Conservation (phyloP, 2,797 vertebrate genomes). For the Gambelia wislizenii region DNA sequence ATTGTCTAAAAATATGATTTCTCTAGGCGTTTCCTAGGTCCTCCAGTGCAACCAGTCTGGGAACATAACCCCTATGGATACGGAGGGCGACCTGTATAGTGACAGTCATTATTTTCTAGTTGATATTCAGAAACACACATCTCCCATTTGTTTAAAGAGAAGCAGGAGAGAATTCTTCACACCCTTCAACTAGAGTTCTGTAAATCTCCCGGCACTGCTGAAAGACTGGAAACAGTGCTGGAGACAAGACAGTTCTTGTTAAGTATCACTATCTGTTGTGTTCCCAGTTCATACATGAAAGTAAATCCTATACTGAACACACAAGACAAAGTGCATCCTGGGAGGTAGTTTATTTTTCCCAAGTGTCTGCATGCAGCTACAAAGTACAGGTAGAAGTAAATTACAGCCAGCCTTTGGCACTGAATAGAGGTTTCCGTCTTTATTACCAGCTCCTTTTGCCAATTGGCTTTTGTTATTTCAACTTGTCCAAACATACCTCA, state of each 20-base stretch:
- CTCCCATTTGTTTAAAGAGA: neutral
- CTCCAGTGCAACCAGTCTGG: too few species aligned
- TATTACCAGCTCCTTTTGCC: conserved; percentile 11
- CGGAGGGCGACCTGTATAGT: too few species aligned
- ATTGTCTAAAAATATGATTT: too few species aligned
- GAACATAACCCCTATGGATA: too few species aligned
- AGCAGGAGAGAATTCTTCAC: too few species aligned
- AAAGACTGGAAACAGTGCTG: neutral
- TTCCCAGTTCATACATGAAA: neutral
- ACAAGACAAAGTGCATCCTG: neutral
- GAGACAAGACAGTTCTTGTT: neutral
- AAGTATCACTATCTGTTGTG: too few species aligned
- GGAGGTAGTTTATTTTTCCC: neutral
- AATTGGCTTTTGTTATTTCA: neutral
- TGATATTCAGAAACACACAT: neutral
- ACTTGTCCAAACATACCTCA: conserved; percentile 19
- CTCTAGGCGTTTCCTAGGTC: too few species aligned
- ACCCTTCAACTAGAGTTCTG: neutral
- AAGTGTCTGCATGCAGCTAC: neutral
- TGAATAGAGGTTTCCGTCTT: conserved; percentile 14
- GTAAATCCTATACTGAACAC: neutral
- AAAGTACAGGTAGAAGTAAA: neutral
- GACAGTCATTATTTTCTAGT: neutral
- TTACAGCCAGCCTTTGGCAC: neutral
- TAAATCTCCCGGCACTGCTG: neutral